phyloP scores from a whole-genome alignment of 2,888 invertebrate species.

The Sarcophaga variegata region DNA sequence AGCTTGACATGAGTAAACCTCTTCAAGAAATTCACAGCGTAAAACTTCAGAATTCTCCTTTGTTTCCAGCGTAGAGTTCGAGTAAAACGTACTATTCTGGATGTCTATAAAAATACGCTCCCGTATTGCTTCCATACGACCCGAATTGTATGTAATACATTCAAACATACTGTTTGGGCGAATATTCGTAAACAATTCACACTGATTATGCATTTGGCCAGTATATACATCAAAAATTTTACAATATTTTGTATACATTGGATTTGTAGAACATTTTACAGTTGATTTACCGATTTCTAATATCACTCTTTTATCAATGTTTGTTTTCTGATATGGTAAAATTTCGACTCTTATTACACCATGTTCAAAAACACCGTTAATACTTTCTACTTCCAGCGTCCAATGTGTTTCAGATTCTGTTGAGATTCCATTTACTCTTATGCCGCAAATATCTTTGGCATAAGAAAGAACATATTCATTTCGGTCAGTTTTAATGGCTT shows the following conservation, averaged over 20 bases:
- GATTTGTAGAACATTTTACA: conserved; percentile 70
- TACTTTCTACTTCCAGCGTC: conserved; percentile 70
- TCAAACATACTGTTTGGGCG: conserved; percentile 72
- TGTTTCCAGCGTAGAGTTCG: conserved; percentile 67
- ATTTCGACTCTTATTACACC: conserved; percentile 64
- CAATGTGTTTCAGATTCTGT: conserved; percentile 66
- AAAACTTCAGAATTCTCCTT: conserved; percentile 64
- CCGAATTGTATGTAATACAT: conserved; percentile 72
- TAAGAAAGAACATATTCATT: conserved; percentile 71
- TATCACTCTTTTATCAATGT: conserved; percentile 70
- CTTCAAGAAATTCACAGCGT: conserved; percentile 70
- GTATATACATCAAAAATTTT: conserved; percentile 70
- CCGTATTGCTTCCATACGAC: conserved; percentile 71
- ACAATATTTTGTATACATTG: conserved; percentile 71
- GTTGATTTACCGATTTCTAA: conserved; percentile 69
- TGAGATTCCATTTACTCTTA: conserved; percentile 71
- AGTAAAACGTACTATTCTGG: conserved; percentile 62
- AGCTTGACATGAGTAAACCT: conserved; percentile 71
- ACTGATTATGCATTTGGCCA: conserved; percentile 70
- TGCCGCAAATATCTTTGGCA: conserved; percentile 70
- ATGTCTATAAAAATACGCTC: conserved; percentile 72
- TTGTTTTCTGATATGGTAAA: conserved; percentile 64
- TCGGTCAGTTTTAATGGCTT: conserved; percentile 66
- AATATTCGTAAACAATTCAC: conserved; percentile 70
- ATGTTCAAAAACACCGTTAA: conserved; percentile 59